Evolutionary conservation across 2,888 invertebrate genomes (phyloP), one percentile per base, ranked within the genome.

Genomic region (Thera britannica): DNA sequence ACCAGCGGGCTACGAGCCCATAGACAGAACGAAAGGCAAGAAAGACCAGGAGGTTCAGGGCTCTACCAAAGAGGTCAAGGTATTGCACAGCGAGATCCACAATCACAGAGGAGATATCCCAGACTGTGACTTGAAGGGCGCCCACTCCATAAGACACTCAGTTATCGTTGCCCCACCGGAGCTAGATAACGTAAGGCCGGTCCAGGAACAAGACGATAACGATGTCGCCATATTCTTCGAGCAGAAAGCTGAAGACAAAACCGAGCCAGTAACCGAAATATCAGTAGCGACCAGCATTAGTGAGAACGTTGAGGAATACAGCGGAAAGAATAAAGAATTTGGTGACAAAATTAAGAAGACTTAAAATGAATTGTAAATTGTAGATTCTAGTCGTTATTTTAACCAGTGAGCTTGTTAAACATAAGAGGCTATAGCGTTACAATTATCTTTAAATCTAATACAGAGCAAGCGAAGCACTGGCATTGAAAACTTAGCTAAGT

Each of bases 161-260:
- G 88, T 94, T 0, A 82, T 92, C 0, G 89, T 94, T 0, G 87
- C 94, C 0, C 84, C 94, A 0, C 87, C 89, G 4, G 82, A 72
- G 2, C 72, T 83, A 0, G 85, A 86, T 1, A 86, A 80, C 49
- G 79, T 79, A 0, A 75, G 81, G 38, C 77, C 88, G 0, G 84
- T 94, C 0, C 85, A 89, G 11, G 89, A 95, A 5, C 83, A 94
- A 4, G 94, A 94, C 62, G 94, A 95, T 44, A 95, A 95, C 62
- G 95, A 95, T 62, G 95, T 95, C 0, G 95, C 95, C 0, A 85
- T 95, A 44, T 95, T 94, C 79, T 95, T 95, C 75, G 88, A 86
- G 2, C 83, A 87, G 2, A 79, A 78, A 23, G 7, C 38, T 1
- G 84, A 75, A 58, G 75, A 77, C 0, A 59, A 68, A 44, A 12